Percentiles rank a stretch among this genome's conserved stretches.
Evolutionary conservation across 2,797 vertebrate genomes (phyloP).

Genomic region (Diplodus puntazzo): DNA sequence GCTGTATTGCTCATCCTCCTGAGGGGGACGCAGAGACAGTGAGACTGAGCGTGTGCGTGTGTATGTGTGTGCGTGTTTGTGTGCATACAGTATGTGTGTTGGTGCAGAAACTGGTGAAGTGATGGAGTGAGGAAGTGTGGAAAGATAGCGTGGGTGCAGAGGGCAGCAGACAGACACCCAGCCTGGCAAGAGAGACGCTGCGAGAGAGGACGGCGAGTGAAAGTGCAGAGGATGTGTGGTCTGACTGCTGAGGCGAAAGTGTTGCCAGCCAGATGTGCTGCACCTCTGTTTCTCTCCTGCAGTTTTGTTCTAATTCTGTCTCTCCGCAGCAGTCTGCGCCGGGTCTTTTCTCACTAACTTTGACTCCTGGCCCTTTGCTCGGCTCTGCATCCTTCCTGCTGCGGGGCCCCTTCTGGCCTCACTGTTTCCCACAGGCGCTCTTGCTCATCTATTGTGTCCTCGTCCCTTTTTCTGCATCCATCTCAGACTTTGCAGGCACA

Average conservation of each 20-base stretch:
- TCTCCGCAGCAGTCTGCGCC: conserved; percentile 37
- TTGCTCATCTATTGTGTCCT: conserved; percentile 40
- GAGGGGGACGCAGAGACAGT: conserved; percentile 50
- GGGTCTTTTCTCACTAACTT: conserved; percentile 39
- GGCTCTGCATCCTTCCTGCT: conserved; percentile 65
- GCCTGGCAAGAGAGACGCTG: conserved; percentile 51
- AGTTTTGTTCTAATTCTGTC: conserved; percentile 63
- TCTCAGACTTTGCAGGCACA: conserved; percentile 16
- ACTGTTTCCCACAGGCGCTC: conserved; percentile 40
- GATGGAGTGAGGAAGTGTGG: conserved; percentile 67
- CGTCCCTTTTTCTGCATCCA: conserved; percentile 28
- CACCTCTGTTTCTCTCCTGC: conserved; percentile 44
- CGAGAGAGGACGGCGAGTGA: conserved; percentile 45
- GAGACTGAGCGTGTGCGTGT: conserved; percentile 19
- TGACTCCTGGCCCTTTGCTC: conserved; percentile 54
- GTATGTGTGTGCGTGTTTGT: conserved; percentile 15
- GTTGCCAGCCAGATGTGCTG: conserved; percentile 67
- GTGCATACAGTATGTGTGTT: conserved; percentile 30
- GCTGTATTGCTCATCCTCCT: conserved; percentile 69
- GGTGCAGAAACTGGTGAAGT: conserved; percentile 22
- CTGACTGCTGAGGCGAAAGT: conserved; percentile 69
- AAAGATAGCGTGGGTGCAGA: conserved; percentile 70
- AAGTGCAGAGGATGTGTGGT: conserved; percentile 72
- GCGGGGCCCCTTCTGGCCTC: conserved; percentile 43
- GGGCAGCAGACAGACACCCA: conserved; percentile 77